Conservation (phyloP, 2,888 invertebrate genomes). For the Andrena marginata region DNA sequence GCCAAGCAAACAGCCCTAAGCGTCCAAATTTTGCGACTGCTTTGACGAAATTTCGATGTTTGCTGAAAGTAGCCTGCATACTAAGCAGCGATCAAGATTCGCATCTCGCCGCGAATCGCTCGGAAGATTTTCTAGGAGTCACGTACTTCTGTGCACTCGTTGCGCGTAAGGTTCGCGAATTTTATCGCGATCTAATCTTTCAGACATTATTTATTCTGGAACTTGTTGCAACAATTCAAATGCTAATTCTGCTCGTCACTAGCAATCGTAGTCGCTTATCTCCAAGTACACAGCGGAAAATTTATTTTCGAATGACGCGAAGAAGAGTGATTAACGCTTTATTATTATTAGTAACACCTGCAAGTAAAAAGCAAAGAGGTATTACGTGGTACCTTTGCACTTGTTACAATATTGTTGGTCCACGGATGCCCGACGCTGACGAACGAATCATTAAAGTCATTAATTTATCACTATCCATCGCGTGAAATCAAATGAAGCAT, state of each 20-base stretch:
- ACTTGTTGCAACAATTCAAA: background rate
- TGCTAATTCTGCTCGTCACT: no score
- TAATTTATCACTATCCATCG: background rate
- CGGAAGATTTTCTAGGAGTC: slow-evolving; percentile 7
- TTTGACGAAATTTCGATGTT: slow-evolving; percentile 72
- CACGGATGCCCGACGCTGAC: background rate
- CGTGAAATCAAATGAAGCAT: background rate
- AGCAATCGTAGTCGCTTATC: background rate
- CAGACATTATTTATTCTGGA: background rate
- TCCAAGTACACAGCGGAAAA: background rate
- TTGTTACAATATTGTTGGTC: background rate
- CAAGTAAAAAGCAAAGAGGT: background rate
- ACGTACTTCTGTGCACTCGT: slow-evolving; percentile 14
- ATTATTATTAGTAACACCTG: background rate
- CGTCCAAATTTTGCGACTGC: slow-evolving; percentile 66
- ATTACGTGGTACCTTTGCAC: background rate
- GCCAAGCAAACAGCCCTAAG: slow-evolving; percentile 68
- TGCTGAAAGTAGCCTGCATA: slow-evolving; percentile 73
- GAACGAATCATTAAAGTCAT: background rate
- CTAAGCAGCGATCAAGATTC: slow-evolving; percentile 68
- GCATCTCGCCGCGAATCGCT: slow-evolving; percentile 20
- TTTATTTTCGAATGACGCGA: background rate
- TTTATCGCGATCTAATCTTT: slow-evolving; percentile 36
- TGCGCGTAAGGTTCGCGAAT: slow-evolving; percentile 11
- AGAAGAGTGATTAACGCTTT: background rate